Evolutionary conservation across 2,888 invertebrate species (phyloP), one percentile per base, ranked within the genome.

Genomic region (Aphidoletes aphidimyza): DNA sequence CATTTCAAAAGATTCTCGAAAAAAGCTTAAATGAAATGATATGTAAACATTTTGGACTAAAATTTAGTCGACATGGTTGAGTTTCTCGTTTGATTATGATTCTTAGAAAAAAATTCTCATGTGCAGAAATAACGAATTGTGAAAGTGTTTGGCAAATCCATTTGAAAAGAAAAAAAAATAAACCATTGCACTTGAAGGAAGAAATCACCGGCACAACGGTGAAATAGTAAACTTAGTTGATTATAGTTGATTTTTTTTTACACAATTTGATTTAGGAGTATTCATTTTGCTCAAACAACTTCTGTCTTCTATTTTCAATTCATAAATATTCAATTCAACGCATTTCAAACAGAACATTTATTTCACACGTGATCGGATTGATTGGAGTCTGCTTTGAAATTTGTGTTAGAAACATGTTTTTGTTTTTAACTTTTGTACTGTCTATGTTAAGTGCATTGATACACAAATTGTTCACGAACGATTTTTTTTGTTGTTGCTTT

Each of bases 341-440:
- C n/a, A 22, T 54, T 54, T 54, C 54, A 54, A 54, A 54, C 54
- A 22, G 54, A 54, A 54, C n/a, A 54, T 22, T 22, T 54, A 22
- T 54, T 54, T 54, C 22, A 54, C 34, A 69, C 0, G 30, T 69
- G 69, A 69, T 69, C 34, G 30, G 11, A 17, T 69, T 34, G 34
- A 30, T 14, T 6, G 30, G 0, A 14, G 69, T 30, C n/a, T n/a
- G n/a, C n/a, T n/a, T 69, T 69, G 69, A 69, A 30, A 69, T n/a
- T 26, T n/a, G n/a, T n/a, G n/a, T n/a, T n/a, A n/a, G n/a, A n/a
- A n/a, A n/a, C n/a, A n/a, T n/a, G n/a, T n/a, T n/a, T n/a, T n/a
- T n/a, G n/a, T n/a, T n/a, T n/a, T n/a, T n/a, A n/a, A n/a, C 9
- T 69, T 69, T 69, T 69, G 69, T 69, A 69, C 69, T 69, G 69